Base-by-base conservation (phyloP, 2,113 vertebrate species). In the Grallaria varia region DNA sequence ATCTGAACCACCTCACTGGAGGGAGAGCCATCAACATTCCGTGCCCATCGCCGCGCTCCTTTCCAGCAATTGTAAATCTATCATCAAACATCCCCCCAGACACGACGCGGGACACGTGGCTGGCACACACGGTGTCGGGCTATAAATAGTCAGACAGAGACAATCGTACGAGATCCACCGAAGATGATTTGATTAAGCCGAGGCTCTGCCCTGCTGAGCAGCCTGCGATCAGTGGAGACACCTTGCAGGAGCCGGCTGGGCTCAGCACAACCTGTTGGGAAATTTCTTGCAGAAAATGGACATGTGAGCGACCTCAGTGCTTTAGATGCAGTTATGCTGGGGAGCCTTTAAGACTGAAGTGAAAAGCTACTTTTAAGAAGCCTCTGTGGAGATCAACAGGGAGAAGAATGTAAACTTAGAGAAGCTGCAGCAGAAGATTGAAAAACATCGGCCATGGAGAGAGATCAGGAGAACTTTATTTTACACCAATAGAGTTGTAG, bases 11-110 rank as follows among this genome's bases (percentile, higher is more conserved):
- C 31, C 35, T 45, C 68, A 94, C 75, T 19, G 4, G 24, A 47
- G 71, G 55, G 12, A 56, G 30, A 92, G 69, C 39, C 79, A 78
- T 90, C 84, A 81, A 39, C 77, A 93, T 94, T 92, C 93, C 2
- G 1, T 7, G 35, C 67, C 72, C 2, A 6, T 91, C 37, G 0
- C 71, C 91, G 71, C 40, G 1, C n/a, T 68, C 59, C 86, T 42
- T 89, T 72, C 77, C 66, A 69, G 63, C 62, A 87, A 73, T 22
- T 92, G 89, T 94, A 96, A 95, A 95, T 94, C 66, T 67, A 56
- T 95, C 87, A 89, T 52, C 95, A 87, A 68, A 92, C 8, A 72
- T 24, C n/a, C 28, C 25, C 60, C 49, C 80, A 92, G 84, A 72
- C 93, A 89, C 93, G 64, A 67, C 59, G 74, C 28, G 53, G 81